These are phyloP conservation scores for Eurytoma californica DNA, from an alignment of 2,888 invertebrate species.

Conservation along the genomic window DNA sequence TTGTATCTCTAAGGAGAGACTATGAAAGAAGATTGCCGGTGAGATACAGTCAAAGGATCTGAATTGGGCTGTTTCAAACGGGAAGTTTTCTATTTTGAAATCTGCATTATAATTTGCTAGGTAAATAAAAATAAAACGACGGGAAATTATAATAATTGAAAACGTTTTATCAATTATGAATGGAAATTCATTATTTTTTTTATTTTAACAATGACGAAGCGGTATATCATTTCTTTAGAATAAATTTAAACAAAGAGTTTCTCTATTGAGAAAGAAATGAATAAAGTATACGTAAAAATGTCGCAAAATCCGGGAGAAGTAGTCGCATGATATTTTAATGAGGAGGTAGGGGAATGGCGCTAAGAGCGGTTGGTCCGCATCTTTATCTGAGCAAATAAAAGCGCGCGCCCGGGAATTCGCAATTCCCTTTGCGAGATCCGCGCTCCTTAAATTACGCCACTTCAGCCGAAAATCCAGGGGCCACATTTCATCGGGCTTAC, in stretches of 20 bases:
- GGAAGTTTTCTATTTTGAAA: too few species aligned
- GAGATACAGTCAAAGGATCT: too few species aligned
- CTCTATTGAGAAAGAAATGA: not conserved
- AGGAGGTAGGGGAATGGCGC: not conserved
- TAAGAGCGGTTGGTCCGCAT: not conserved
- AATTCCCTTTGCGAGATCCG: constrained; percentile 17
- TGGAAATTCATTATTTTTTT: too few species aligned
- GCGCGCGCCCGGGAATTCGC: constrained; percentile 4
- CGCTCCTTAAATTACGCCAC: constrained; percentile 8
- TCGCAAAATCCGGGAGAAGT: not conserved
- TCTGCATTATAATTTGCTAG: too few species aligned
- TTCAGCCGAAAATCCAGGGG: constrained; percentile 16
- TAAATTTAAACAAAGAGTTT: not conserved
- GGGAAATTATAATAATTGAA: too few species aligned
- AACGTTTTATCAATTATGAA: too few species aligned
- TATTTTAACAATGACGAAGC: too few species aligned
- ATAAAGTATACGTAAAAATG: too few species aligned
- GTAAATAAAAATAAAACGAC: too few species aligned
- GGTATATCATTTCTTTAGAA: not conserved
- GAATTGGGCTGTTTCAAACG: too few species aligned
- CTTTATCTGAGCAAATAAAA: constrained; percentile 31
- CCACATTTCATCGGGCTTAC: constrained; percentile 34
- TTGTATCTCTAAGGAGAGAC: too few species aligned
- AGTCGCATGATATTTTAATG: constrained; percentile 22
- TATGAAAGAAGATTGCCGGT: too few species aligned